These are phyloP conservation scores for Girardinus metallicus DNA, from an alignment of 2,797 vertebrate genomes.

Conservation along the genomic window DNA sequence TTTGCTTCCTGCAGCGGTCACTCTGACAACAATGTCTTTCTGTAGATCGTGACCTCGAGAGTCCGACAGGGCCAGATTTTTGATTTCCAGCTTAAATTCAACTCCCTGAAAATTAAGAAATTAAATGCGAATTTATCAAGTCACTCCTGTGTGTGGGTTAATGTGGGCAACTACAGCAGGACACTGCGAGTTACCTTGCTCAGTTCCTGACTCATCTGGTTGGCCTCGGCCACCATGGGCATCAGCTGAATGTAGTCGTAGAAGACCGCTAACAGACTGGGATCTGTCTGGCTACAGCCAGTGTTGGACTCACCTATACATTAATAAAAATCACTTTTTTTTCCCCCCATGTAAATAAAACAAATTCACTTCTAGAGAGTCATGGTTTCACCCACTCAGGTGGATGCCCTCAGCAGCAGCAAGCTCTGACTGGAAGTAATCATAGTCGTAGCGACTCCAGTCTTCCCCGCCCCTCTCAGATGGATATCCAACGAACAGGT, in stretches of 20 bases:
- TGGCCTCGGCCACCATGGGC: slow-evolving; percentile 89
- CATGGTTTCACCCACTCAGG: slow-evolving; percentile 60
- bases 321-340: background rate
- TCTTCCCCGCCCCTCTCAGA: slow-evolving; percentile 83
- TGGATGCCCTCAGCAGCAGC: slow-evolving; percentile 87
- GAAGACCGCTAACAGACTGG: slow-evolving; percentile 87
- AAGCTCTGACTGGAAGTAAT: slow-evolving; percentile 90
- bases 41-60: slow-evolving; percentile 87
- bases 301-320: slow-evolving; percentile 66
- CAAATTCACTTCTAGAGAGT: background rate
- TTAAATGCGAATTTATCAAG: background rate
- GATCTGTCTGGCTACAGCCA: slow-evolving; percentile 76
- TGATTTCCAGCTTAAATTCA: slow-evolving; percentile 88
- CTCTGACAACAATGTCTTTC: slow-evolving; percentile 86
- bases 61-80: slow-evolving; percentile 88
- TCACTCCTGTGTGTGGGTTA: background rate
- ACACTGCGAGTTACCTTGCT: slow-evolving; percentile 76
- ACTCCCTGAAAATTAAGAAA: slow-evolving; percentile 76
- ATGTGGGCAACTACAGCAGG: background rate
- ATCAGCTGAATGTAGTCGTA: slow-evolving; percentile 90
- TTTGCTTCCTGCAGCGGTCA: slow-evolving; percentile 74
- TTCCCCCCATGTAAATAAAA: background rate
- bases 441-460: slow-evolving; percentile 87
- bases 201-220: slow-evolving; percentile 91
- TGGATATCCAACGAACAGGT: slow-evolving; percentile 87